Percentiles rank a stretch among this genome's conserved stretches.
Evolutionary conservation across 2,113 vertebrate genomes (phyloP).

Genomic region (Oncorhynchus kisutch): DNA sequence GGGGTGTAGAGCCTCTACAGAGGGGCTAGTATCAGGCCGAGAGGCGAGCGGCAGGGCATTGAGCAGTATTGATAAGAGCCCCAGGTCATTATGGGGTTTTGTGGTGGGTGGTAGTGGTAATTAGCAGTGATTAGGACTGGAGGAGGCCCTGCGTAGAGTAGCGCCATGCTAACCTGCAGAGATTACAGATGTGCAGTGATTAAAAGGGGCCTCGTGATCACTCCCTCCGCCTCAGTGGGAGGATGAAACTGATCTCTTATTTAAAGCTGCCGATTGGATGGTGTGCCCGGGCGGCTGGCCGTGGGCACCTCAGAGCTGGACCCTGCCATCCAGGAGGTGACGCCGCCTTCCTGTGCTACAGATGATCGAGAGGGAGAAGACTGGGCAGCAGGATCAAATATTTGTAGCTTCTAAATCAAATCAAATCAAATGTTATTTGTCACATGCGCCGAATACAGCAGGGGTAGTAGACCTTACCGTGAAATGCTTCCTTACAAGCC

Average conservation of each 20-base stretch:
- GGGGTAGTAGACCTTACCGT: no score
- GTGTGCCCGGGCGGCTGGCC: no score
- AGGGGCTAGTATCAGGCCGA: conserved; percentile 31
- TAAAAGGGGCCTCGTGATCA: conserved; percentile 14
- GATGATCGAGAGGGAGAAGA: no score
- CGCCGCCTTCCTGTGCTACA: no score
- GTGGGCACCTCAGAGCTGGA: no score
- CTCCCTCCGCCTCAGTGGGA: background rate
- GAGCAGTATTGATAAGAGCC: conserved; percentile 52
- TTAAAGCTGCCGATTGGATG: no score
- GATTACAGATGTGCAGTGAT: conserved; percentile 51
- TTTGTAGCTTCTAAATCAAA: no score
- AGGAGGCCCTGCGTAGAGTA: conserved; percentile 33
- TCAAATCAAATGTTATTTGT: no score
- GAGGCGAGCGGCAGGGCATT: conserved; percentile 17
- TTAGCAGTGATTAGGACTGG: conserved; percentile 63
- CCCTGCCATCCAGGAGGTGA: no score
- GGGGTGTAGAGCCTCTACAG: background rate
- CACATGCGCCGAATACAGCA: no score
- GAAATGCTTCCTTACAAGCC: no score
- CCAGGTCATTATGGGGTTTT: conserved; percentile 50
- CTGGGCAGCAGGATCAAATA: no score
- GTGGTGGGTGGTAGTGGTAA: conserved; percentile 50
- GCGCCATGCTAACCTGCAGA: conserved; percentile 50
- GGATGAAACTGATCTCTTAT: background rate